Base-by-base conservation (phyloP, 2,888 invertebrate genomes). In the Pterostichus niger region DNA sequence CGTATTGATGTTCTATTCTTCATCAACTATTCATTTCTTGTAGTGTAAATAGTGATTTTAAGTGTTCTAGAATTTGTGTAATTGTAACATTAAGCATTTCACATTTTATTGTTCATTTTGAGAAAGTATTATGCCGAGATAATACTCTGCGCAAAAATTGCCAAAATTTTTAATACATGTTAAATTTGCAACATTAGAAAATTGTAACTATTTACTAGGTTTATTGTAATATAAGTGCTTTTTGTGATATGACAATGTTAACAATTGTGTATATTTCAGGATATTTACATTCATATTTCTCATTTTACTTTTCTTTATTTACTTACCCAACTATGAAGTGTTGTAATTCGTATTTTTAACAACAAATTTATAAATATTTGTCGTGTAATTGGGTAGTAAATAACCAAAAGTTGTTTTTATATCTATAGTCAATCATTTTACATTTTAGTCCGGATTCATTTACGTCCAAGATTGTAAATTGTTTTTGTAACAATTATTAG, bases 211-310 rank as follows among this genome's bases (percentile, higher is more conserved):
- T 24, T 49, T 31, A 24, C 6, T 79, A 79, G 64, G 64, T 79
- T n/a, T 79, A 44, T 59, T 6, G n/a, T 35, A 61, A 59, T 33
- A 77, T 56, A 77, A 56, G 56, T 56, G 75, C 75, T 75, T 79
- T 79, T 79, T 79, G 79, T 79, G 79, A 79, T 79, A 78, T 79
- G 79, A 79, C 64, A 54, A 79, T 13, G 40, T 59, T 79, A 46
- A 79, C 24, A 44, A 44, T 59, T 44, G 15, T 79, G 31, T 64
- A 64, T 35, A 52, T 52, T 52, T 75, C 31, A 75, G 13, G 7
- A 75, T 13, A 3, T 35, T 24, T 59, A 59, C 31, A 59, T 35
- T 31, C 33, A 35, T 64, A 64, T 33, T 33, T 33, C 24, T 46
- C 15, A 13, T 52, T 49, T 24, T 13, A 17, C 17, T 75, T 52